Evolutionary conservation across 2,113 vertebrate genomes (phyloP), one percentile per base, ranked within the genome.

Genomic region (Clinocottus analis): DNA sequence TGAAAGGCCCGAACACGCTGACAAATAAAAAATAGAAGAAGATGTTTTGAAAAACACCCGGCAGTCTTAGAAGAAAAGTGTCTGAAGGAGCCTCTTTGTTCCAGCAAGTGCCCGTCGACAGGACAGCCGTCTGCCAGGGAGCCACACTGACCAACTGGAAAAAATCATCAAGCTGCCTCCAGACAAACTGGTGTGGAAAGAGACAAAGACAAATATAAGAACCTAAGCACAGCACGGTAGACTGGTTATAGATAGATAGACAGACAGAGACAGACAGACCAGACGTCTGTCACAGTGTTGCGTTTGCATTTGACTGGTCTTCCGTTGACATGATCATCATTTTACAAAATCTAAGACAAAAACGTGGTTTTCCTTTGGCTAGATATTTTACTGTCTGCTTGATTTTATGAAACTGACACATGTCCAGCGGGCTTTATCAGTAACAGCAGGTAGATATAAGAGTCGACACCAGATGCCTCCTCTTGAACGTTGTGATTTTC

Each of bases 71-170:
- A 72, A 68, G 45, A 84, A 82, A 77, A 55, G 74, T 56, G 58
- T 0, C 66, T 74, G 69, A 77, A 82, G 53, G 68, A 72, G 64
- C 63, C 10, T 67, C 63, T 82, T 82, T 80, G 76, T 83, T 51
- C 56, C 41, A 72, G 29, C 77, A 80, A 71, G 31, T 67, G 59
- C 72, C 70, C 35, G 53, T 80, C 73, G 61, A 71, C 45, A 66
- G 67, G 66, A 63, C 74, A 62, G 39, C 45, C 37, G 77, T 78
- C 74, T 78, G 80, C 79, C 73, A 66, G 51, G 19, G 70, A 75
- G 49, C 82, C 74, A 49, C 78, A 74, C 14, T 82, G 86, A 86
- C 79, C 66, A 76, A 86, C 62, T 83, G 79, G 82, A 85, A 87
- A 76, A 83, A 79, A 80, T 77, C 82, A 72, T 51, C 64, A 82